These are phyloP conservation scores for Brachyalestes nurse DNA, from an alignment of 2,797 vertebrate genomes.

Conservation along the genomic window DNA sequence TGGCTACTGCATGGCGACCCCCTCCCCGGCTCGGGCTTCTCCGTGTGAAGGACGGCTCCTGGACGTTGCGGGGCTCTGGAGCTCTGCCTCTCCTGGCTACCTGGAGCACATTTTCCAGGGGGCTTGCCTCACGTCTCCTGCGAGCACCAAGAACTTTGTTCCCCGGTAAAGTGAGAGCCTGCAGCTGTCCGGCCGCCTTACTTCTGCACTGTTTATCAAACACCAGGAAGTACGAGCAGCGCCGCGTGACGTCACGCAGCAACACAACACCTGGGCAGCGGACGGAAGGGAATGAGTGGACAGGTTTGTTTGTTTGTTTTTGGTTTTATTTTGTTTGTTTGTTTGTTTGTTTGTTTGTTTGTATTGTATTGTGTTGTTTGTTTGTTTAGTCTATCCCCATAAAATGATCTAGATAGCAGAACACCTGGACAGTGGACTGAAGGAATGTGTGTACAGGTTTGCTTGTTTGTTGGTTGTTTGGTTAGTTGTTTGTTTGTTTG, in stretches of 20 bases:
- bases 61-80: slow-evolving; percentile 27
- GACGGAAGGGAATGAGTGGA: too few relatives aligned
- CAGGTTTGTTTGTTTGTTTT: too few relatives aligned
- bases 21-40: slow-evolving; percentile 65
- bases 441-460: too few relatives aligned
- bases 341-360: too few relatives aligned
- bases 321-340: too few relatives aligned
- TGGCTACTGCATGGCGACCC: slow-evolving; percentile 88
- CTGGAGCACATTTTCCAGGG: slow-evolving; percentile 21
- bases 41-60: slow-evolving; percentile 54
- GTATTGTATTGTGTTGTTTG: too few relatives aligned
- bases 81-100: slow-evolving; percentile 21
- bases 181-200: slow-evolving; percentile 51
- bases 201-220: slow-evolving; percentile 70
- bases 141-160: slow-evolving; percentile 30
- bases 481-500: too few relatives aligned
- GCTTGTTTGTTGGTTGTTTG: too few relatives aligned
- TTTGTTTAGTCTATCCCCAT: too few relatives aligned
- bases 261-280: slow-evolving; percentile 60
- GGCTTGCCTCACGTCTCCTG: neutral
- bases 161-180: slow-evolving; percentile 31
- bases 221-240: slow-evolving; percentile 82
- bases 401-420: too few relatives aligned
- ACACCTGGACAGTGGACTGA: slow-evolving; percentile 54
- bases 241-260: slow-evolving; percentile 77